phyloP scores from a whole-genome alignment of 35 echinoderm and acorn worm genomes.

The Nesometra sesokonis region DNA sequence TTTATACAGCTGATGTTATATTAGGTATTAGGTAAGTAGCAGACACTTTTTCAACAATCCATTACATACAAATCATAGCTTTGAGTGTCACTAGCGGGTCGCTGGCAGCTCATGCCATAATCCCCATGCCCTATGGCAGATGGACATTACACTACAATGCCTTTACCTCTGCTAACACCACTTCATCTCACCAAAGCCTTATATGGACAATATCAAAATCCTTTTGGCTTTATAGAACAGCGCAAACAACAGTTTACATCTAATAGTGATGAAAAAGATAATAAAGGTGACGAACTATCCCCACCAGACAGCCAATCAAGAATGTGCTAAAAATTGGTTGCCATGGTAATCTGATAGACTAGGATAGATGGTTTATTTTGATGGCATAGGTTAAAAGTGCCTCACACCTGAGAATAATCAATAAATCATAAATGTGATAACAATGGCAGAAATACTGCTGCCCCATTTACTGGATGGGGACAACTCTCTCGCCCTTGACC shows the following conservation, averaged over 20 bases:
- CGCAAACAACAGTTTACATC: background rate
- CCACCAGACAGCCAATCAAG: background rate
- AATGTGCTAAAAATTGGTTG: background rate
- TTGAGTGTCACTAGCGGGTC: background rate
- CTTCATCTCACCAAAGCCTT: background rate
- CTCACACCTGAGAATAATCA: background rate
- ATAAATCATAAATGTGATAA: background rate
- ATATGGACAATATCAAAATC: background rate
- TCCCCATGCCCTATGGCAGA: too few species aligned
- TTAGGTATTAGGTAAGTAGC: background rate
- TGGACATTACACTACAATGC: too few species aligned
- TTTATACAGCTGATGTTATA: background rate
- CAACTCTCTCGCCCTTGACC: background rate
- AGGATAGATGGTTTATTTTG: background rate
- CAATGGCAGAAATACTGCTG: background rate
- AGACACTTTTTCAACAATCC: background rate
- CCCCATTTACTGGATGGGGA: background rate
- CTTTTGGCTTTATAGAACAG: background rate
- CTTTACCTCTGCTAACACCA: background rate
- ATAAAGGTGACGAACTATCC: background rate
- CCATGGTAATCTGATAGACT: background rate
- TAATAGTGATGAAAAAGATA: background rate
- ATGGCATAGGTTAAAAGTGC: background rate
- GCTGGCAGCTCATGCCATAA: background rate
- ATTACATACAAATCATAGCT: background rate